phyloP scores from a whole-genome alignment of 2,797 vertebrate genomes.

The Malurus splendens region DNA sequence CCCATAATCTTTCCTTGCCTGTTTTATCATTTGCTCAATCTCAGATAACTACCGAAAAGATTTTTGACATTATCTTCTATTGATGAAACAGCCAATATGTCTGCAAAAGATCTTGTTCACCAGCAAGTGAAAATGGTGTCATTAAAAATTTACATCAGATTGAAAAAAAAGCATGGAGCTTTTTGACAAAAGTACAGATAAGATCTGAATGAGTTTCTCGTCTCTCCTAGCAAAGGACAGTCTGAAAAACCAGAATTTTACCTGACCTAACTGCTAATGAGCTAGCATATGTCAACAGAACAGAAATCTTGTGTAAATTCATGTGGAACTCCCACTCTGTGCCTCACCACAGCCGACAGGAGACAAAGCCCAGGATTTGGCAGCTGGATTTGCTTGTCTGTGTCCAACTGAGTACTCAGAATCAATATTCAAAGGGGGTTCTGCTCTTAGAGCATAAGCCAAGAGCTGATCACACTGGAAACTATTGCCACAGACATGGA shows the following conservation, averaged over 20 bases:
- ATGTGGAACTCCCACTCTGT: background rate
- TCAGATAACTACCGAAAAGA: background rate
- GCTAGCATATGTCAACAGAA: background rate
- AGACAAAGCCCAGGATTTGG: background rate
- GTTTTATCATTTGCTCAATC: background rate
- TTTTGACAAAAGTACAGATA: background rate
- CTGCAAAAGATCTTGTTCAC: background rate
- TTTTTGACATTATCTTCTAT: background rate
- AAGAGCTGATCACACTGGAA: background rate
- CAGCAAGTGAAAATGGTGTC: background rate
- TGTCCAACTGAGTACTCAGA: background rate
- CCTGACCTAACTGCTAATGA: background rate
- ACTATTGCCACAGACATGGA: too few species aligned
- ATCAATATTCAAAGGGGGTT: background rate
- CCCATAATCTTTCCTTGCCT: background rate
- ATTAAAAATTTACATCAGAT: background rate
- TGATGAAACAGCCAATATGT: background rate
- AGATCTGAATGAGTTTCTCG: background rate
- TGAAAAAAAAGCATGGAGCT: background rate
- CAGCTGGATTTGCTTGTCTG: background rate
- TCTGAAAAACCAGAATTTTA: background rate
- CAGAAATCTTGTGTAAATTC: background rate
- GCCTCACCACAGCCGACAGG: background rate
- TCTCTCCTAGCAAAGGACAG: background rate
- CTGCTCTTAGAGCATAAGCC: background rate